phyloP scores from a whole-genome alignment of 2,797 vertebrate species.

The Coregonus suidteri region DNA sequence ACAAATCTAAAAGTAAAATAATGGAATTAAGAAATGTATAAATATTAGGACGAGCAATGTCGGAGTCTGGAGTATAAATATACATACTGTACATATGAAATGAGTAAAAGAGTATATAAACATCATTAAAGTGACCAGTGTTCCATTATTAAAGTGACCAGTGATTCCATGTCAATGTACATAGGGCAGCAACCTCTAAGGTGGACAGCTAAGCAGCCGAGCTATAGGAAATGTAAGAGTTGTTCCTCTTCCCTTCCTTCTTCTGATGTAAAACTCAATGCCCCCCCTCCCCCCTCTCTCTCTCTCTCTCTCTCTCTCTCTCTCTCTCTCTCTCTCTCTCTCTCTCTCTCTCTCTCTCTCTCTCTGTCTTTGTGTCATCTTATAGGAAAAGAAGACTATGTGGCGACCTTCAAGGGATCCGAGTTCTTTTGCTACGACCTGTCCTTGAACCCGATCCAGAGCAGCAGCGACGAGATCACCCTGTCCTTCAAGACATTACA shows the following conservation, averaged over 20 bases:
- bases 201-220: slow-evolving; percentile 24
- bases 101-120: no score
- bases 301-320: background rate
- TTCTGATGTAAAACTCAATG: background rate
- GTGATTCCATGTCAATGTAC: no score
- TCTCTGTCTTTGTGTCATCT: background rate
- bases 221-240: slow-evolving; percentile 1
- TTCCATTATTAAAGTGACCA: no score
- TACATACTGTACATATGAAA: no score
- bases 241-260: background rate
- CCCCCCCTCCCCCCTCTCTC: slow-evolving; percentile 24
- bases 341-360: background rate
- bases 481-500: slow-evolving; percentile 98
- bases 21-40: no score
- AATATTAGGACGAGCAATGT: no score
- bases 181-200: slow-evolving; percentile 1
- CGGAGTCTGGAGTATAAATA: no score
- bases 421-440: slow-evolving; percentile 99
- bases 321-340: slow-evolving; percentile 28
- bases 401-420: slow-evolving; percentile 97
- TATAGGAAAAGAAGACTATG: slow-evolving; percentile 95
- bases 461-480: slow-evolving; percentile 99
- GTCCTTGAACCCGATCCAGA: slow-evolving; percentile 99
- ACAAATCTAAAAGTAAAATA: no score
- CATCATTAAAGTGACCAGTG: no score